Evolutionary conservation across 1,140 invertebrate species (phyloP).

Genomic region (Psilanteris sp.): DNA sequence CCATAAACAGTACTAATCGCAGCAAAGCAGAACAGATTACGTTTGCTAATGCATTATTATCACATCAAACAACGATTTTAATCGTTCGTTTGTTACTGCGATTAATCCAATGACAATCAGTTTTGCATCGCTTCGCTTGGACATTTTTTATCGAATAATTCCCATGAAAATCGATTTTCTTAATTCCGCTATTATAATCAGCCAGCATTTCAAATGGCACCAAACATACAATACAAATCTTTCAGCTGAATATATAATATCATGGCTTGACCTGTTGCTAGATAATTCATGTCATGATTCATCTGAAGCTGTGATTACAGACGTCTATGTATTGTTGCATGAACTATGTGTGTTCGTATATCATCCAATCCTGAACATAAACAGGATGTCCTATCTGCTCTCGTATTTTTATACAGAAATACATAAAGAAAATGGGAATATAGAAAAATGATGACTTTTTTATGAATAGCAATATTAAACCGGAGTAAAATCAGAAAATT

Average conservation of each 20-base stretch:
- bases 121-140: neutral
- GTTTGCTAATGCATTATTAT: conserved; percentile 47
- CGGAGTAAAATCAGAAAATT: too few relatives aligned
- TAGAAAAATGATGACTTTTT: too few relatives aligned
- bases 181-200: too few relatives aligned
- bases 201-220: conserved; percentile 37
- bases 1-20: conserved; percentile 55
- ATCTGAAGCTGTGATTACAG: conserved; percentile 50
- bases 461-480: too few relatives aligned
- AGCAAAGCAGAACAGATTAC: conserved; percentile 34
- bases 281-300: conserved; percentile 60
- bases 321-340: conserved; percentile 35
- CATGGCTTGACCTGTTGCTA: conserved; percentile 53
- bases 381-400: conserved; percentile 28
- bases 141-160: too few relatives aligned
- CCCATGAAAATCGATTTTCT: too few relatives aligned
- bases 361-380: conserved; percentile 34
- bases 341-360: conserved; percentile 42
- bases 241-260: conserved; percentile 40
- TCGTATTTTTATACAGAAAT: too few relatives aligned
- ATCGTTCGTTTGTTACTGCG: conserved; percentile 16
- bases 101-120: neutral
- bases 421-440: too few relatives aligned
- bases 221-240: conserved; percentile 7
- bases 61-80: conserved; percentile 39